Percentiles rank a stretch among this genome's conserved stretches.
These are phyloP conservation scores for Tetranychus cinnabarinus DNA, from an alignment of 1,140 invertebrate species.

Conservation along the genomic window DNA sequence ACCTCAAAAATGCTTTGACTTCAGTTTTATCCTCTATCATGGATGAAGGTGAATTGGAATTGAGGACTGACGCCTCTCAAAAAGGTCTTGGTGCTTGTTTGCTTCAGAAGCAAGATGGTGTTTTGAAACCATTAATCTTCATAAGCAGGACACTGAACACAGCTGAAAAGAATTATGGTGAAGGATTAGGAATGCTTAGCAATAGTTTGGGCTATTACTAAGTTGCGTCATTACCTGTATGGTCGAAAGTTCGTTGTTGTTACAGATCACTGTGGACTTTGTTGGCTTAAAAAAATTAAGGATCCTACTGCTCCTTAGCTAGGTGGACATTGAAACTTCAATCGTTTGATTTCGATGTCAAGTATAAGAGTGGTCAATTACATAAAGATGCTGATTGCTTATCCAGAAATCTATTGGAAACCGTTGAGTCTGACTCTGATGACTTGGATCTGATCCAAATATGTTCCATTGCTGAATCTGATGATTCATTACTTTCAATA, in stretches of 20 bases:
- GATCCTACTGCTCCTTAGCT: slow-evolving; percentile 21
- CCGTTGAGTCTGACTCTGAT: neutral
- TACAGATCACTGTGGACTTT: slow-evolving; percentile 26
- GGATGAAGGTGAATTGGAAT: neutral
- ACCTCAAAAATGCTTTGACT: slow-evolving; percentile 1
- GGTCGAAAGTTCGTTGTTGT: slow-evolving; percentile 24
- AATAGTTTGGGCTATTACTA: slow-evolving; percentile 23
- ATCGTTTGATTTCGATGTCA: slow-evolving; percentile 23
- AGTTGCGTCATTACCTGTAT: slow-evolving; percentile 26
- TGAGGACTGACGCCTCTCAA: slow-evolving; percentile 15
- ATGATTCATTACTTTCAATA: neutral
- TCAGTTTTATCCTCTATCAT: neutral
- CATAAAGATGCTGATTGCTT: neutral
- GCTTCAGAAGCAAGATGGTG: slow-evolving; percentile 11
- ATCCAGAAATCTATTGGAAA: neutral
- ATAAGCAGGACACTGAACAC: slow-evolving; percentile 17
- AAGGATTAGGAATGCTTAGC: slow-evolving; percentile 28
- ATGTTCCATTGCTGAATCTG: neutral
- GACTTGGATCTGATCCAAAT: neutral
- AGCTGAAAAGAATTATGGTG: slow-evolving; percentile 23
- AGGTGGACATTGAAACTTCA: slow-evolving; percentile 26
- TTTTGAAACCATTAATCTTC: slow-evolving; percentile 12
- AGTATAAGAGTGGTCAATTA: neutral
- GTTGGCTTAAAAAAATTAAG: slow-evolving; percentile 22
- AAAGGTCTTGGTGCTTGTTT: slow-evolving; percentile 17